These are phyloP conservation scores for Apamea crenata DNA, from an alignment of 2,888 invertebrate genomes.

Conservation along the genomic window DNA sequence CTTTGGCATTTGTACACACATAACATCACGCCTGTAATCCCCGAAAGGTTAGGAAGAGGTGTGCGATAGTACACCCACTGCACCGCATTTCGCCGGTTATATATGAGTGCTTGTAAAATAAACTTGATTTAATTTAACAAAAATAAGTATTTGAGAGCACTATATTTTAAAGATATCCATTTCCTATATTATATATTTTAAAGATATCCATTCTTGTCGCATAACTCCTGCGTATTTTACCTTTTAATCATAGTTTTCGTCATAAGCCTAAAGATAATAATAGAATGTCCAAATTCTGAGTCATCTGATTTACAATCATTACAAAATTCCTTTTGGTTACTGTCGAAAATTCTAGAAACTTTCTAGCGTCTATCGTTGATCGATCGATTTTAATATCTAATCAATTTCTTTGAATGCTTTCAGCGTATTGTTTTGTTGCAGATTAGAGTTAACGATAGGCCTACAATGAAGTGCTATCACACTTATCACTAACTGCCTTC, in stretches of 20 bases:
- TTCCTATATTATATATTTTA: no score
- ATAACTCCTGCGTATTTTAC: background rate
- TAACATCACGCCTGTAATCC: no score
- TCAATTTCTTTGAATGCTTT: constrained; percentile 39
- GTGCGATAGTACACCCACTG: no score
- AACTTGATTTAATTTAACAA: no score
- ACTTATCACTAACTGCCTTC: constrained; percentile 16
- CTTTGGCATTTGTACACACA: no score
- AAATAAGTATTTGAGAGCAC: no score
- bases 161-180: no score
- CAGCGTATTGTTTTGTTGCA: constrained; percentile 5
- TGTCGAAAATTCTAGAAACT: constrained; percentile 18
- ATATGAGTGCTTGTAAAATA: no score
- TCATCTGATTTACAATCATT: constrained; percentile 27
- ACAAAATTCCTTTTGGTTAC: constrained; percentile 13
- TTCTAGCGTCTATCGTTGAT: constrained; percentile 36
- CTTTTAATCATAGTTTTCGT: constrained; percentile 12
- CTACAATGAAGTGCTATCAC: background rate
- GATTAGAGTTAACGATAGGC: constrained; percentile 42
- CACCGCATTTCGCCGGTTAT: no score
- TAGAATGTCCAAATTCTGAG: constrained; percentile 8
- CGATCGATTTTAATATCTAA: constrained; percentile 37
- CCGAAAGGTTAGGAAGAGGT: no score
- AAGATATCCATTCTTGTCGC: no score
- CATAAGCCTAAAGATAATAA: constrained; percentile 32